Conservation (phyloP, 2,888 invertebrate genomes). For the Dexiosoma caninum region DNA sequence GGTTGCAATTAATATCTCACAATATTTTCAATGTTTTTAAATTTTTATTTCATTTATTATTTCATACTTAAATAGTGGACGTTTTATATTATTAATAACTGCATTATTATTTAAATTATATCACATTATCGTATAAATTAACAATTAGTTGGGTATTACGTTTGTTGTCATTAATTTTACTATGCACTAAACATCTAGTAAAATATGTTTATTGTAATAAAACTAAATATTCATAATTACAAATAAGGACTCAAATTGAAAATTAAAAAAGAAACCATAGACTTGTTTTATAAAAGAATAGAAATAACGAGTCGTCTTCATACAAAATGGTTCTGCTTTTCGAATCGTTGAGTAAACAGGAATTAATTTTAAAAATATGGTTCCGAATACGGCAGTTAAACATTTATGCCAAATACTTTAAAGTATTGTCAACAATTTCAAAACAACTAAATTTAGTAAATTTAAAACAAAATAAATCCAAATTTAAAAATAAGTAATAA, state of each 20-base stretch:
- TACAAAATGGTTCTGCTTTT: no score
- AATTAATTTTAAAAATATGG: no score
- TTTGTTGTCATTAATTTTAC: slow-evolving; percentile 21
- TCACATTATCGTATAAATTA: slow-evolving; percentile 62
- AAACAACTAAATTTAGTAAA: neutral
- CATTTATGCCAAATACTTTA: slow-evolving; percentile 26
- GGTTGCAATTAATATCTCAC: neutral
- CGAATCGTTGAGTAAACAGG: no score
- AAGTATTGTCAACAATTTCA: slow-evolving; percentile 42
- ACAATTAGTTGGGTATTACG: slow-evolving; percentile 37
- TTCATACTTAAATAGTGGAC: slow-evolving; percentile 17
- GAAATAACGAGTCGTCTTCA: neutral
- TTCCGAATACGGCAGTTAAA: no score
- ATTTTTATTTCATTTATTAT: neutral
- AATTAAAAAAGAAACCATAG: neutral
- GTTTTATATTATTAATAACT: slow-evolving; percentile 6
- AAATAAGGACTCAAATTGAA: slow-evolving; percentile 35
- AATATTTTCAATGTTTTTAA: neutral
- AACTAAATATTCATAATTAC: slow-evolving; percentile 30
- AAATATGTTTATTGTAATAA: slow-evolving; percentile 9
- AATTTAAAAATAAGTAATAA: neutral
- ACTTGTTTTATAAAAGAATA: neutral
- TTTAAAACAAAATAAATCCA: neutral
- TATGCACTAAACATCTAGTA: slow-evolving; percentile 30
- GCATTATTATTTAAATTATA: slow-evolving; percentile 54